These are phyloP conservation scores for Lasioglossum vierecki DNA, from an alignment of 2,888 invertebrate species.

Conservation along the genomic window DNA sequence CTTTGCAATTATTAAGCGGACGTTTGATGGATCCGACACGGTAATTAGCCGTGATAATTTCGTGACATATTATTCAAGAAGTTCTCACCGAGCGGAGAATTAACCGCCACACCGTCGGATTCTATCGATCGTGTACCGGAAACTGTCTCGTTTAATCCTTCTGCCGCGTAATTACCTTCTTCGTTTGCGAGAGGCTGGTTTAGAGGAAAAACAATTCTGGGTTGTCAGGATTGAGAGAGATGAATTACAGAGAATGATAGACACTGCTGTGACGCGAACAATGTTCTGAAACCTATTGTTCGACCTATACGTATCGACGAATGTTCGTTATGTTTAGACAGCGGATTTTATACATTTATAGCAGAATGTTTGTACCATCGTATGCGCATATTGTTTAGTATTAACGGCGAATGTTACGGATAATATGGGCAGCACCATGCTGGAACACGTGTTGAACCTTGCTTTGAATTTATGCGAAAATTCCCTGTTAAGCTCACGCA, in stretches of 20 bases:
- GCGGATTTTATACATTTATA: too few species aligned
- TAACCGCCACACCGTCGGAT: neutral
- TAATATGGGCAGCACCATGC: too few species aligned
- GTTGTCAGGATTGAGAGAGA: neutral
- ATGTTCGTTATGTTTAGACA: too few species aligned
- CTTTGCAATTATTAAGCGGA: slow-evolving; percentile 21
- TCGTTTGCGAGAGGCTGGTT: neutral
- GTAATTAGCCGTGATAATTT: slow-evolving; percentile 35
- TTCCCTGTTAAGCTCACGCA: too few species aligned
- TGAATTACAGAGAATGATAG: neutral
- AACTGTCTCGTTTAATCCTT: slow-evolving; percentile 3
- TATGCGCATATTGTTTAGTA: too few species aligned
- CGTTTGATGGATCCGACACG: slow-evolving; percentile 1
- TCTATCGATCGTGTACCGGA: neutral
- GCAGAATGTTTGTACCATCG: too few species aligned
- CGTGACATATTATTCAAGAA: slow-evolving; percentile 8
- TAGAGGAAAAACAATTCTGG: neutral
- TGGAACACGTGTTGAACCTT: too few species aligned
- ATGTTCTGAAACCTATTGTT: neutral
- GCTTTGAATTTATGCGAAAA: too few species aligned
- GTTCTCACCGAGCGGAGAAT: neutral
- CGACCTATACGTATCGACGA: neutral
- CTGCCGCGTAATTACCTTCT: neutral
- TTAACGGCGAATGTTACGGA: too few species aligned
- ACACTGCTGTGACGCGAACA: neutral